phyloP scores from a whole-genome alignment of 2,888 invertebrate species.

The Tetrapedia diversipes region DNA sequence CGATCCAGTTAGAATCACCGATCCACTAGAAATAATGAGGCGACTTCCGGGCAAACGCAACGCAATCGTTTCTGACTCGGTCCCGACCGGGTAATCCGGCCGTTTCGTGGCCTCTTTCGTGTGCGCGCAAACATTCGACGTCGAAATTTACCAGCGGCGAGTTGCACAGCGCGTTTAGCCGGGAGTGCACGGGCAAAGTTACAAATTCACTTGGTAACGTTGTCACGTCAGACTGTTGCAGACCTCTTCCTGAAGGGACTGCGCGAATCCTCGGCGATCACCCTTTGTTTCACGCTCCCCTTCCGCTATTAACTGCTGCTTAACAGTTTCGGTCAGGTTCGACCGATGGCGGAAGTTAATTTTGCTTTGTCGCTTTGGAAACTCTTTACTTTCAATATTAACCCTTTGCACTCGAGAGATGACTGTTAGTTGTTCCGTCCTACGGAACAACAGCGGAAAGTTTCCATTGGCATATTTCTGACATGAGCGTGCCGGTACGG shows the following conservation, averaged over 20 bases:
- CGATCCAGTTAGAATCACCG: conserved; percentile 43
- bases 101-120: conserved; percentile 34
- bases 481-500: no score
- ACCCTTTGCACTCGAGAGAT: no score
- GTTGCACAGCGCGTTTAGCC: conserved; percentile 72
- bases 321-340: not conserved
- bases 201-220: conserved; percentile 72
- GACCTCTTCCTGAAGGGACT: conserved; percentile 51
- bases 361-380: no score
- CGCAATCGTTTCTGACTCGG: conserved; percentile 57
- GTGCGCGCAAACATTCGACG: conserved; percentile 69
- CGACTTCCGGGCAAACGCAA: conserved; percentile 52
- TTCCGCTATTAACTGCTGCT: not conserved
- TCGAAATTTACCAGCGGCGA: conserved; percentile 63
- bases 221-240: conserved; percentile 70
- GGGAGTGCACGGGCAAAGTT: conserved; percentile 61
- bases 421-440: no score
- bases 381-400: no score
- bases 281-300: not conserved
- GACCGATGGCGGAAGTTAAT: not conserved
- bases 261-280: conserved; percentile 6
- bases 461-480: no score
- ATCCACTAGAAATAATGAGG: conserved; percentile 69
- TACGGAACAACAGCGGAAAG: no score
- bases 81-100: conserved; percentile 53